Percentiles rank a stretch among this genome's conserved stretches.
These are phyloP conservation scores for Sesamia nonagrioides DNA, from an alignment of 1,140 invertebrate genomes.

Conservation along the genomic window DNA sequence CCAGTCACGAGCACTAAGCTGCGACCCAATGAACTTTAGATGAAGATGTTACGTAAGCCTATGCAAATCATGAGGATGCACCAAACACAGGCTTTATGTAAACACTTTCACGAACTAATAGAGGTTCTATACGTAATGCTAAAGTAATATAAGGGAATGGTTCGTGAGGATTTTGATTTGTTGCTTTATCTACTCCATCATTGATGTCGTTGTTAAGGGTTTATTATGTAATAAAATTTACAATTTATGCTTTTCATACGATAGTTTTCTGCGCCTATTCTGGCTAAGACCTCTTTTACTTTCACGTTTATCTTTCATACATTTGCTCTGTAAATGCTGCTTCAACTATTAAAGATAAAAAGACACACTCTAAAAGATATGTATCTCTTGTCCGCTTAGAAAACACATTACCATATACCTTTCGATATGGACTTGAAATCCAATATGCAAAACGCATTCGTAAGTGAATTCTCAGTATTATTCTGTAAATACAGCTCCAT, in stretches of 20 bases:
- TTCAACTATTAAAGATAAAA: no score
- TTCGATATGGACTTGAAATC: background rate
- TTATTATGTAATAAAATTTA: slow-evolving; percentile 17
- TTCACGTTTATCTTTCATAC: no score
- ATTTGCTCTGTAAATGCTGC: no score
- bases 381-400: no score
- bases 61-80: slow-evolving; percentile 76
- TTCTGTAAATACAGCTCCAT: background rate
- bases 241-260: background rate
- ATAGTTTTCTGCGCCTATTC: background rate
- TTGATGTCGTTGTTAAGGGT: slow-evolving; percentile 12
- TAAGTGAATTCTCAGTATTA: background rate
- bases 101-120: slow-evolving; percentile 74
- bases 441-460: background rate
- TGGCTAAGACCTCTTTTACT: background rate
- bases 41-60: slow-evolving; percentile 75
- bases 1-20: slow-evolving; percentile 48
- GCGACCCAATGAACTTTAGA: slow-evolving; percentile 75
- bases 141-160: slow-evolving; percentile 41
- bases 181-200: slow-evolving; percentile 35
- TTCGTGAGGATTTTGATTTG: slow-evolving; percentile 41
- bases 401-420: no score
- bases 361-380: no score
- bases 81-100: slow-evolving; percentile 64
- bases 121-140: slow-evolving; percentile 34